A percentile compares a stretch with the other conserved stretches of the same genome.
phyloP scores from a whole-genome alignment of 2,888 invertebrate species.

The Poecilus cupreus region DNA sequence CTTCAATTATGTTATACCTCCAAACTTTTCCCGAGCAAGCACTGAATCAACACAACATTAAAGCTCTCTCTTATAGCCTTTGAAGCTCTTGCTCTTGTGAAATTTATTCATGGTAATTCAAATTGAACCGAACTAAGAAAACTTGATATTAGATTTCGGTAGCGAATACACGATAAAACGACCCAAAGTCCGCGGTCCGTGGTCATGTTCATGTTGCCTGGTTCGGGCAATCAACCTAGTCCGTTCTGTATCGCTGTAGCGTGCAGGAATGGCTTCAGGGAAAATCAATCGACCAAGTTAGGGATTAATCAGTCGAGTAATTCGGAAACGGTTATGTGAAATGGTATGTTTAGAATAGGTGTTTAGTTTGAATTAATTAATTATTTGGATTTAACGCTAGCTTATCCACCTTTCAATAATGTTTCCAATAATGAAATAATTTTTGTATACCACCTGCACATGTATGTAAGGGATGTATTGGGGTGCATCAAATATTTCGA shows the following conservation, averaged over 20 bases:
- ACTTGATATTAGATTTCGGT: slow-evolving; percentile 35
- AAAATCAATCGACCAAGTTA: background rate
- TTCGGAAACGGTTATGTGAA: background rate
- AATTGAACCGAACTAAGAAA: background rate
- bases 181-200: background rate
- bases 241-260: background rate
- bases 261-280: background rate
- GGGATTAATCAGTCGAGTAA: background rate
- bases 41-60: too few species aligned
- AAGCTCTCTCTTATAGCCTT: background rate
- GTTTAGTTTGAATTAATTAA: too few species aligned
- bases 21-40: background rate
- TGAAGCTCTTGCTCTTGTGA: background rate
- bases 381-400: too few species aligned
- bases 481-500: too few species aligned
- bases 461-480: too few species aligned
- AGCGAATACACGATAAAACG: slow-evolving; percentile 14
- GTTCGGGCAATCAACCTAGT: background rate
- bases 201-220: slow-evolving; percentile 2
- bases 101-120: slow-evolving; percentile 34
- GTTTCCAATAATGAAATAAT: too few species aligned
- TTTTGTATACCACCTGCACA: too few species aligned
- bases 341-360: too few species aligned
- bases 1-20: too few species aligned
- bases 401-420: too few species aligned